Conservation (phyloP, 2,113 vertebrate genomes). For the Tachysurus vachellii region DNA sequence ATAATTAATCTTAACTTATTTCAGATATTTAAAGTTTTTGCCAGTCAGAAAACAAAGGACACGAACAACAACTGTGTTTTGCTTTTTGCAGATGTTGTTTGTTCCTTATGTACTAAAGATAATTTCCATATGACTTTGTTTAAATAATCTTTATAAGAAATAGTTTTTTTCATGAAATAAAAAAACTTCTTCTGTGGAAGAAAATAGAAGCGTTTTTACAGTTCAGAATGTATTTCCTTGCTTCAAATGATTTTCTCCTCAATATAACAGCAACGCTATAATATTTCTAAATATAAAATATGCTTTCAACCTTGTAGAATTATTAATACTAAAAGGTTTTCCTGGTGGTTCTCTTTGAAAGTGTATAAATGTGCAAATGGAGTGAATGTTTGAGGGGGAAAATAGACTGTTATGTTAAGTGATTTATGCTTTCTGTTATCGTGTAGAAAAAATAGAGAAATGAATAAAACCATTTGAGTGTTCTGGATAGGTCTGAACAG, state of each 20-base stretch:
- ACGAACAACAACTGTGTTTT: background rate
- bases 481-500: background rate
- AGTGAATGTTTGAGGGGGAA: background rate
- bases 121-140: background rate
- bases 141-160: background rate
- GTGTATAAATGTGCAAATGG: constrained; percentile 35
- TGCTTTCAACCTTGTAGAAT: background rate
- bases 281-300: background rate
- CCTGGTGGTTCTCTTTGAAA: background rate
- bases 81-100: background rate
- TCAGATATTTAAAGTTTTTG: background rate
- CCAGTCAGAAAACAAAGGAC: background rate
- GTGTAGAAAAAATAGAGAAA: background rate
- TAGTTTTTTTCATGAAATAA: background rate
- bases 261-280: background rate
- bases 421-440: background rate
- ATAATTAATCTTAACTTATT: background rate
- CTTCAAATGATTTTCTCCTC: background rate
- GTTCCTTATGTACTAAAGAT: background rate
- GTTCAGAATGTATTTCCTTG: background rate
- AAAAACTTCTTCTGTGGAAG: background rate
- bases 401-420: background rate
- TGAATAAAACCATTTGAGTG: background rate
- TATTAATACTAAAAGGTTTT: constrained; percentile 38
- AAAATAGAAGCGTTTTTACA: background rate